These are phyloP conservation scores for Oenanthe oenanthe DNA, from an alignment of 2,113 vertebrate species.

Conservation along the genomic window DNA sequence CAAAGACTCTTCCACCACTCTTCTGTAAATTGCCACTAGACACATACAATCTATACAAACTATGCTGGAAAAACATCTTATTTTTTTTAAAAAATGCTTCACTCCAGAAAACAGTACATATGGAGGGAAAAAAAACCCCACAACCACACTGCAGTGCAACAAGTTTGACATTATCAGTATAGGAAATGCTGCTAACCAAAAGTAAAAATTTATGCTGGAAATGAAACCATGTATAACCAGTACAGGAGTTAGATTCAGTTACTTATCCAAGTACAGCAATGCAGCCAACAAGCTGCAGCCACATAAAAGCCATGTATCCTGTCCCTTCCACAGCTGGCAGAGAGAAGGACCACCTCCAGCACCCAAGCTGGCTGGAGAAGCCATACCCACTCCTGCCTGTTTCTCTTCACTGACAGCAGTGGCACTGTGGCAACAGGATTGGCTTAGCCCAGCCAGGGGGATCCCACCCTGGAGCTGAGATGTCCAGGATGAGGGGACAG, in stretches of 20 bases:
- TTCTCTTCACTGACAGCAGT: not conserved
- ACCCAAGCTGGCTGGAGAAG: not conserved
- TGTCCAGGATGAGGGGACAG: not conserved
- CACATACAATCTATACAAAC: not conserved
- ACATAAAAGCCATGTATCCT: not conserved
- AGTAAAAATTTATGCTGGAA: not conserved
- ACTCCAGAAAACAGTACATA: too few relatives aligned
- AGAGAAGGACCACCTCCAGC: not conserved
- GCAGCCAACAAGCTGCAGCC: not conserved
- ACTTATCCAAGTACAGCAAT: not conserved
- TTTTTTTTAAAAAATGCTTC: not conserved
- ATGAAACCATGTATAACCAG: not conserved
- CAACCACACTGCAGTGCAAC: not conserved
- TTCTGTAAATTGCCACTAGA: not conserved
- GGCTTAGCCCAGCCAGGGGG: not conserved
- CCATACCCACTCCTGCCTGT: fast-evolving
- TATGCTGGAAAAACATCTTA: not conserved
- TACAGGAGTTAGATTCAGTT: not conserved
- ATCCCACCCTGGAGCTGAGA: not conserved
- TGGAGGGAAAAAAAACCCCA: fast-evolving
- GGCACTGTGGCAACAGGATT: not conserved
- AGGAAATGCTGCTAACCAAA: not conserved
- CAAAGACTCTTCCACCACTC: not conserved
- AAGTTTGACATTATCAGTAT: not conserved
- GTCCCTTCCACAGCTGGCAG: not conserved